Percentiles rank a stretch among this genome's conserved stretches.
These are phyloP conservation scores for Meliscaeva auricollis DNA, from an alignment of 2,888 invertebrate genomes.

Conservation along the genomic window DNA sequence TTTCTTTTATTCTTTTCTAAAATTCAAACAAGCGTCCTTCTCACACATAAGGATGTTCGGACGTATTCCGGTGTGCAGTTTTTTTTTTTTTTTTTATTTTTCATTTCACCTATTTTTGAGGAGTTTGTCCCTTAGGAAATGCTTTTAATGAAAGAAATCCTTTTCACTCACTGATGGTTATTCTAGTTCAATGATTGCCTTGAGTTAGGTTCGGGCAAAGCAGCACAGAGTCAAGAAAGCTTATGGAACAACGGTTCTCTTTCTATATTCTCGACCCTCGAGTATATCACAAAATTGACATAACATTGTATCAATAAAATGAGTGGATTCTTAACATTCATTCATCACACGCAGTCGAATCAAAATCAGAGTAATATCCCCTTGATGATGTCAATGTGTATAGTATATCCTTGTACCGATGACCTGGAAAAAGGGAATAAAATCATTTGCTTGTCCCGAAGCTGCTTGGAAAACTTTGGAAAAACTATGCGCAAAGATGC, in stretches of 20 bases:
- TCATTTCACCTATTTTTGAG: slow-evolving; percentile 1
- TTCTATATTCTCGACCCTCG: too few relatives aligned
- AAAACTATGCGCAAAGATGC: slow-evolving; percentile 35
- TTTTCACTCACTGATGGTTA: slow-evolving; percentile 22
- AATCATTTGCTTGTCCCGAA: neutral
- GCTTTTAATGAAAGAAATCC: slow-evolving; percentile 57
- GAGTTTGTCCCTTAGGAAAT: slow-evolving; percentile 38
- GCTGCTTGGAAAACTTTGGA: slow-evolving; percentile 7
- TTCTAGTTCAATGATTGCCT: slow-evolving; percentile 43
- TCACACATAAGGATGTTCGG: neutral
- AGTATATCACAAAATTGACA: slow-evolving; percentile 40
- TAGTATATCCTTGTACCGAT: slow-evolving; percentile 34
- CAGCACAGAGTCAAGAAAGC: too few relatives aligned
- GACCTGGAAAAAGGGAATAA: slow-evolving; percentile 48
- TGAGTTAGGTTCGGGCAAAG: neutral
- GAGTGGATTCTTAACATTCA: slow-evolving; percentile 56
- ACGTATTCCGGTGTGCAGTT: too few relatives aligned
- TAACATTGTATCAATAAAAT: slow-evolving; percentile 67
- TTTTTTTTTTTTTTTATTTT: neutral
- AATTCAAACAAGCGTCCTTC: slow-evolving; percentile 29
- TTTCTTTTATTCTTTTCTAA: slow-evolving; percentile 15
- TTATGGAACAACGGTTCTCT: too few relatives aligned
- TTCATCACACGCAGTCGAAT: slow-evolving; percentile 58
- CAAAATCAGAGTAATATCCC: slow-evolving; percentile 11
- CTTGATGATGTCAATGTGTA: too few relatives aligned